Evolutionary conservation across 2,797 vertebrate genomes (phyloP), one percentile per base, ranked within the genome.

Genomic region (Pantherophis alleghaniensis): DNA sequence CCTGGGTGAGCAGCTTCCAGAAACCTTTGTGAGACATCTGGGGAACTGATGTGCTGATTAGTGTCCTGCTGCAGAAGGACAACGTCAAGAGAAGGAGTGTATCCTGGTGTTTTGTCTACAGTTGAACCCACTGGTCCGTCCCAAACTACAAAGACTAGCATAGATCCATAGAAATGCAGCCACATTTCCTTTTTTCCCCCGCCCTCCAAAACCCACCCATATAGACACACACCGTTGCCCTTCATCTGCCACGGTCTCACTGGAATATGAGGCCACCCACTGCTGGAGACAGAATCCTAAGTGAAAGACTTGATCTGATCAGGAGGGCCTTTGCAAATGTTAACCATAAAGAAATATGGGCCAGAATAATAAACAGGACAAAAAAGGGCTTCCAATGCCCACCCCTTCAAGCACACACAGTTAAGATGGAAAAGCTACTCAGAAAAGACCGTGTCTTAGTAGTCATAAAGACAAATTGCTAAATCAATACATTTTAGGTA

Each of bases 361-460:
- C 14, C 66, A 69, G 66, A 69, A 69, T 32, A 69, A 53, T 86
- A 53, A 53, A 53, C 26, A 13, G 86, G 20, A 26, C 5, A 53
- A 53, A 53, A 87, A 51, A 14, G 24, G 47, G 86, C 86, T 14
- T 55, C 86, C 47, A 7, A 28, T 53, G 5, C 86, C 47, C 47
- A 9, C 42, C 32, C 79, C 18, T 7, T 20, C 24, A 51, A 12
- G 28, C 47, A 26, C 4, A 26, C 5, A 28, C 10, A 22, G 18
- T 2, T 69, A 0, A 10, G 47, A 61, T 0, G 0, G 10, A 9
- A 0, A 10, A n/a, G 32, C 57, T 86, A 53, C 37, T 69, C 83
- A 0, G 1, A 26, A 61, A n/a, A 0, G 2, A 0, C 20, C 18
- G 2, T 3, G 57, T 37, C 92, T 89, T 55, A 7, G 37, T 18